These are phyloP conservation scores for Otis tarda DNA, from an alignment of 2,113 vertebrate genomes.

Conservation along the genomic window DNA sequence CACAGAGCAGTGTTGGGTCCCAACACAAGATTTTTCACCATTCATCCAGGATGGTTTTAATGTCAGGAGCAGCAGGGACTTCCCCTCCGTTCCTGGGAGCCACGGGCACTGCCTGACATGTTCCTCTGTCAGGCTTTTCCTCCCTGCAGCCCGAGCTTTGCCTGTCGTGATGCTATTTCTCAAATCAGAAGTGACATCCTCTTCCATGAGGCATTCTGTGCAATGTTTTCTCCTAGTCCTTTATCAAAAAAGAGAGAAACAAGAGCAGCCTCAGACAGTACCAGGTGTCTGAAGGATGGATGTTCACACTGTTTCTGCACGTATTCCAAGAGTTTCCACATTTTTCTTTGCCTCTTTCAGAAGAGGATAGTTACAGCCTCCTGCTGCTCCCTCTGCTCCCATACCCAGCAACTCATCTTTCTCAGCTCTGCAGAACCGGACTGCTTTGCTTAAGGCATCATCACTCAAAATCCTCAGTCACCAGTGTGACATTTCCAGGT, in stretches of 20 bases:
- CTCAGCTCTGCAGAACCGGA: neutral
- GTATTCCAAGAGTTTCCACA: fast-evolving
- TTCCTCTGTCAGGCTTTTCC: neutral
- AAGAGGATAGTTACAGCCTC: neutral
- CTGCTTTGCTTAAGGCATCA: neutral
- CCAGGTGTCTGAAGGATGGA: neutral
- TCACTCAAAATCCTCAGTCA: neutral
- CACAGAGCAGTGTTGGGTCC: neutral
- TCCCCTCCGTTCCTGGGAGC: neutral
- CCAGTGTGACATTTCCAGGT: neutral
- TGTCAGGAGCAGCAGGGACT: neutral
- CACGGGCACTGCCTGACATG: neutral
- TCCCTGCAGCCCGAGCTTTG: neutral
- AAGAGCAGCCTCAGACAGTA: neutral
- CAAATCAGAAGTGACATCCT: neutral
- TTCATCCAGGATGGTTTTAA: neutral
- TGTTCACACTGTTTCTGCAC: fast-evolving
- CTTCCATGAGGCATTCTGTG: neutral
- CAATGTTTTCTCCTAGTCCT: neutral
- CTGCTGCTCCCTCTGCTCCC: neutral
- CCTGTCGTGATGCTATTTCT: neutral
- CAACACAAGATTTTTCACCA: neutral
- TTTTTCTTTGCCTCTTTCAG: neutral
- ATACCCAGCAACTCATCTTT: neutral
- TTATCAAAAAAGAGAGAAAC: neutral